Percentiles rank a stretch among this genome's conserved stretches.
These are phyloP conservation scores for Endotricha flammealis DNA, from an alignment of 2,888 invertebrate species.

Conservation along the genomic window DNA sequence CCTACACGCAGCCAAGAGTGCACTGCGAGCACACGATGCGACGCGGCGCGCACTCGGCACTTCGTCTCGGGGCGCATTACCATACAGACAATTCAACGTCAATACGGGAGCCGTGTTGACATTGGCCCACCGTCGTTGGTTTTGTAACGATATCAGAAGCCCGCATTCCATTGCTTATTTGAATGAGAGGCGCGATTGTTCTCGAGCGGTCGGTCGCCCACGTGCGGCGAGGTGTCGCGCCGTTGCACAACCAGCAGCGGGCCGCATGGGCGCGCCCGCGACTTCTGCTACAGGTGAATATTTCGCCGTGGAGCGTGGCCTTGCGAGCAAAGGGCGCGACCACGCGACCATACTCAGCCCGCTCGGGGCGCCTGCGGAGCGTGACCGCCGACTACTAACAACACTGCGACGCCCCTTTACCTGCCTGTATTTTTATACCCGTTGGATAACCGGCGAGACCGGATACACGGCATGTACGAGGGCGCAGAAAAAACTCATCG, in stretches of 20 bases:
- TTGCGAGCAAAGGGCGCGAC: slow-evolving; percentile 42
- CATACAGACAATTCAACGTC: slow-evolving; percentile 56
- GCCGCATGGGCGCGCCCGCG: slow-evolving; percentile 30
- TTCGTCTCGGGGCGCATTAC: slow-evolving; percentile 54
- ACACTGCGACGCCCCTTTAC: slow-evolving; percentile 12
- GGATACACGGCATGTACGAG: slow-evolving; percentile 14
- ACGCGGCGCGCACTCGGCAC: too few relatives aligned
- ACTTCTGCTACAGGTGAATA: slow-evolving; percentile 48
- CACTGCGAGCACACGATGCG: slow-evolving; percentile 41
- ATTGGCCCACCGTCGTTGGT: slow-evolving; percentile 67
- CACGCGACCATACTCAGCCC: slow-evolving; percentile 23
- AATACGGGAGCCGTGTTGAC: slow-evolving; percentile 65
- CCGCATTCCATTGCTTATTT: slow-evolving; percentile 61
- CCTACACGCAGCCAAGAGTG: slow-evolving; percentile 47
- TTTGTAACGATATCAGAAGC: slow-evolving; percentile 70
- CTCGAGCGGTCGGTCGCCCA: slow-evolving; percentile 49
- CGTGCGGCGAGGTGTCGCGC: slow-evolving; percentile 44
- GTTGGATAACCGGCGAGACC: slow-evolving; percentile 15
- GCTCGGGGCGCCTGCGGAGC: slow-evolving; percentile 31
- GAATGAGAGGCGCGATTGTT: slow-evolving; percentile 63
- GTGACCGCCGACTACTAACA: slow-evolving; percentile 35
- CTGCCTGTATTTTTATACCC: slow-evolving; percentile 17
- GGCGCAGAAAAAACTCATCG: slow-evolving; percentile 22
- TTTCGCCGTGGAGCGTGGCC: slow-evolving; percentile 37
- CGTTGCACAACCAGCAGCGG: slow-evolving; percentile 51